A percentile compares a stretch with the other conserved stretches of the same genome.
Evolutionary conservation across 2,888 invertebrate genomes (phyloP).

Genomic region (Incurvaria masculella): DNA sequence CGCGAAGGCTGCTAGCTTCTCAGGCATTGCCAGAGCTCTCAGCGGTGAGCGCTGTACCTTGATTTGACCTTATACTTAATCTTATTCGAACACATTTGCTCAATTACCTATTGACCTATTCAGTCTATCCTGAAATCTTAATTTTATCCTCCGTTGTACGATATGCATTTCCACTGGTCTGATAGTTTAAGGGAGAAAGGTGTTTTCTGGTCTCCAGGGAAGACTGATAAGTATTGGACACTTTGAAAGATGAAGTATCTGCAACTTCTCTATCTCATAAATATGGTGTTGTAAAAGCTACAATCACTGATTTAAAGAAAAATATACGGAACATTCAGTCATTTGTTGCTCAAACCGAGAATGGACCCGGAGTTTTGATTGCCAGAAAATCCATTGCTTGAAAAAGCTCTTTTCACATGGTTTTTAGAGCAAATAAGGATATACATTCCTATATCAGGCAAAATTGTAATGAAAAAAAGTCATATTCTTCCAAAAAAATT

Average conservation of each 20-base stretch:
- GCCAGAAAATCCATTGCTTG: conserved; percentile 6
- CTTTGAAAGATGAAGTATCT: background rate
- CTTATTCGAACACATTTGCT: too few species aligned
- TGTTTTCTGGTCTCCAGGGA: too few species aligned
- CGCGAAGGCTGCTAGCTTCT: too few species aligned
- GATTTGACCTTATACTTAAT: too few species aligned
- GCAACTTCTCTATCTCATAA: background rate
- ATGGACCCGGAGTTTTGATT: conserved; percentile 1
- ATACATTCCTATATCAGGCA: conserved; percentile 5
- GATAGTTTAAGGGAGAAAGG: too few species aligned
- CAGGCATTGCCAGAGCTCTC: too few species aligned
- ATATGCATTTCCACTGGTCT: too few species aligned
- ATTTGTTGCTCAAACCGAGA: background rate
- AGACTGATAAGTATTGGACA: too few species aligned
- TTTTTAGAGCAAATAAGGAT: conserved; percentile 7
- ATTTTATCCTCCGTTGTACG: too few species aligned
- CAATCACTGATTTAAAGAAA: background rate
- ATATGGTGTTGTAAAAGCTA: background rate
- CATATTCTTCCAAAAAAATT: background rate
- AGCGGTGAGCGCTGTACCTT: too few species aligned
- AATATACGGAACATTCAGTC: background rate
- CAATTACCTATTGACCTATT: too few species aligned
- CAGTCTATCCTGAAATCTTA: too few species aligned
- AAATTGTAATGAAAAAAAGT: conserved; percentile 6
- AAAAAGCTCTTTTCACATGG: conserved; percentile 6